phyloP scores from a whole-genome alignment of 2,113 vertebrate species.

The Cephalophus harveyi region DNA sequence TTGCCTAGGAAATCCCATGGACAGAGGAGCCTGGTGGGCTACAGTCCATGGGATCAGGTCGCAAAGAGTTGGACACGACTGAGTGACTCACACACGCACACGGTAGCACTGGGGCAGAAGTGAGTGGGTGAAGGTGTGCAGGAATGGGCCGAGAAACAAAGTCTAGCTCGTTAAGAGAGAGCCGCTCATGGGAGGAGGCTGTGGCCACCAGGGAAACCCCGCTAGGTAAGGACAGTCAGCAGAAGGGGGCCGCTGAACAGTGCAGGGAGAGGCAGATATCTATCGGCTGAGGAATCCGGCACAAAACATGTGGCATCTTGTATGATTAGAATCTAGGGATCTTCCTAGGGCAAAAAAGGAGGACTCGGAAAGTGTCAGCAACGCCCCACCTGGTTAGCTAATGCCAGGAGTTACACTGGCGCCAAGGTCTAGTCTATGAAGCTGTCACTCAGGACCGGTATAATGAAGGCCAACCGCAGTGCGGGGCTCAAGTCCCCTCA shows the following conservation, averaged over 20 bases:
- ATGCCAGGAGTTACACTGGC: slow-evolving; percentile 14
- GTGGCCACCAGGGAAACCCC: not conserved
- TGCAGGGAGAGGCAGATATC: not conserved
- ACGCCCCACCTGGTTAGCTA: slow-evolving; percentile 42
- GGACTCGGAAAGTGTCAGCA: slow-evolving; percentile 47
- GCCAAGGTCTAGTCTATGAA: slow-evolving; percentile 37
- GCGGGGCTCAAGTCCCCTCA: not conserved
- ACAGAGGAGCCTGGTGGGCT: not conserved
- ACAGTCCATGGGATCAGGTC: not conserved
- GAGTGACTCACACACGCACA: not conserved
- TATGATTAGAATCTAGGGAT: slow-evolving; percentile 36
- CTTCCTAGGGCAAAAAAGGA: not conserved
- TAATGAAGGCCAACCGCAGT: not conserved
- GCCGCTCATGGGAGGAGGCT: not conserved
- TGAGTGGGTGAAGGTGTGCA: no score
- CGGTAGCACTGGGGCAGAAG: not conserved
- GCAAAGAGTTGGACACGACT: not conserved
- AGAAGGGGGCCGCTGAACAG: not conserved
- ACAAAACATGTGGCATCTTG: not conserved
- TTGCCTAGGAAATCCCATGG: not conserved
- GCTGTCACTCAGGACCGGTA: not conserved
- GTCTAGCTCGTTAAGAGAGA: not conserved
- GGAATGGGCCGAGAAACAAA: fast-evolving
- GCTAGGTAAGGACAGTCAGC: fast-evolving
- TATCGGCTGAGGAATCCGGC: slow-evolving; percentile 40